These are phyloP conservation scores for Schizaphis graminum DNA, from an alignment of 2,888 invertebrate genomes.

Conservation along the genomic window DNA sequence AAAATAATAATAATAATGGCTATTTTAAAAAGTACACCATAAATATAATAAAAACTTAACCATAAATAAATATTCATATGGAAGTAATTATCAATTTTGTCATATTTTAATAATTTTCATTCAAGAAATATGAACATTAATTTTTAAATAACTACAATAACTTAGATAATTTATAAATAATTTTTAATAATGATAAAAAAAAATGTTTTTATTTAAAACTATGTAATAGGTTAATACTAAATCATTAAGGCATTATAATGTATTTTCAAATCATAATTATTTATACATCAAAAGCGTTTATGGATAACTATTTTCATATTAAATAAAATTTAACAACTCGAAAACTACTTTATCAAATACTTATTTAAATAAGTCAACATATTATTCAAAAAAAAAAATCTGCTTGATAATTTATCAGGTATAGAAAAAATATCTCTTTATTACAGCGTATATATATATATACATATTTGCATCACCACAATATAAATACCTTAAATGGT, in stretches of 20 bases:
- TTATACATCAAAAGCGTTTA: background rate
- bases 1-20: background rate
- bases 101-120: background rate
- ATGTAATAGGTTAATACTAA: background rate
- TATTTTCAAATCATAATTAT: background rate
- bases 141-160: background rate
- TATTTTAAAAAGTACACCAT: background rate
- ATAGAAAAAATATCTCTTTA: background rate
- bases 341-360: background rate
- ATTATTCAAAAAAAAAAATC: background rate
- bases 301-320: background rate
- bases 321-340: background rate
- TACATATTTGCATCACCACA: background rate
- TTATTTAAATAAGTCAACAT: background rate
- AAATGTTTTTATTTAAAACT: background rate
- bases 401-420: background rate
- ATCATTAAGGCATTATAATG: background rate
- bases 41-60: too few species aligned
- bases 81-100: background rate
- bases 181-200: background rate
- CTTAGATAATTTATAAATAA: background rate
- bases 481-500: too few species aligned
- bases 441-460: background rate
- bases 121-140: background rate
- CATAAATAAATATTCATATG: too few species aligned